phyloP scores from a whole-genome alignment of 2,797 vertebrate genomes.

The Pseudochromis fuscus region DNA sequence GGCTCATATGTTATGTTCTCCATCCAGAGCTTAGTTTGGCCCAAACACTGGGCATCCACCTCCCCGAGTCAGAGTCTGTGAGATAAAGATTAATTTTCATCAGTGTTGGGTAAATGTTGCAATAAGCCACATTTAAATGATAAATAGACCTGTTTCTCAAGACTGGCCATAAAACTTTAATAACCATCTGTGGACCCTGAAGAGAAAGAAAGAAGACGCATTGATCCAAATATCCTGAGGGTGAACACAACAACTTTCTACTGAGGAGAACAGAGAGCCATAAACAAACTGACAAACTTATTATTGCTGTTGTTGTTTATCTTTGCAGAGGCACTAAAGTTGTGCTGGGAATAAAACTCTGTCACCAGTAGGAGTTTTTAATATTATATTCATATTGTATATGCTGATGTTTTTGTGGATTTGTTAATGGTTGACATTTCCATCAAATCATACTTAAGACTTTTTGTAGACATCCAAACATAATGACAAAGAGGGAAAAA shows the following conservation, averaged over 20 bases:
- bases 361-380: neutral
- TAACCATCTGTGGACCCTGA: constrained; percentile 60
- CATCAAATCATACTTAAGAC: neutral
- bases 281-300: constrained; percentile 29
- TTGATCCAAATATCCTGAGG: constrained; percentile 60
- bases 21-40: constrained; percentile 12
- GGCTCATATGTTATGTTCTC: constrained; percentile 44
- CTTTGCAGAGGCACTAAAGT: neutral
- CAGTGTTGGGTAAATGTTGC: constrained; percentile 50
- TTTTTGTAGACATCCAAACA: neutral
- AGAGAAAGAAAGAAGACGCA: constrained; percentile 27
- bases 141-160: constrained; percentile 57
- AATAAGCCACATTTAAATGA: constrained; percentile 62
- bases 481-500: neutral
- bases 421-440: neutral
- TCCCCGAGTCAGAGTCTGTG: constrained; percentile 11
- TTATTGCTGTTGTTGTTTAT: neutral
- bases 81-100: constrained; percentile 53
- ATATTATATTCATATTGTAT: neutral
- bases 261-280: constrained; percentile 1
- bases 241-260: constrained; percentile 30
- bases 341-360: neutral
- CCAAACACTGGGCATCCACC: constrained; percentile 25
- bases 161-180: constrained; percentile 67
- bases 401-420: neutral